These are phyloP conservation scores for Lasioglossum villosulum DNA, from an alignment of 2,888 invertebrate species.

Conservation along the genomic window DNA sequence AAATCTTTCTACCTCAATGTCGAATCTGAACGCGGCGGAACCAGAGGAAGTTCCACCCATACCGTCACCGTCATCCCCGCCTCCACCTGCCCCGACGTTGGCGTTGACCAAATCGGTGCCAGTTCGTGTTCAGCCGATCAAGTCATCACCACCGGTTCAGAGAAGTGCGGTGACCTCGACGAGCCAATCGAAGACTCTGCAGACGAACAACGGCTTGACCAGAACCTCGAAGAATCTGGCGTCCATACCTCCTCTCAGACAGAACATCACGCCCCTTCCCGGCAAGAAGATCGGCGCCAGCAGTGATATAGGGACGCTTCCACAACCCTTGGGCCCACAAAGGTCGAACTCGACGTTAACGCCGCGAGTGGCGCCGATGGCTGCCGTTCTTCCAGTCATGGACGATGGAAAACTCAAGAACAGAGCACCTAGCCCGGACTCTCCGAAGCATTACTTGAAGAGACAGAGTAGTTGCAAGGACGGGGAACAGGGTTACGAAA, in stretches of 20 bases:
- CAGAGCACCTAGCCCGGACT: slow-evolving; percentile 82
- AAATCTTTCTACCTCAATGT: slow-evolving; percentile 82
- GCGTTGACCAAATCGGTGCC: slow-evolving; percentile 80
- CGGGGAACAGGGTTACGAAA: slow-evolving; percentile 81
- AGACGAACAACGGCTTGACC: slow-evolving; percentile 75
- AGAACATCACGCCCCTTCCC: slow-evolving; percentile 80
- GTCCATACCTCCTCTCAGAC: slow-evolving; percentile 81
- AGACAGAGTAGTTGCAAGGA: slow-evolving; percentile 81
- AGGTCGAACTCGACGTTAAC: slow-evolving; percentile 82
- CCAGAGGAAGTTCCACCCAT: slow-evolving; percentile 76
- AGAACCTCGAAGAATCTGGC: slow-evolving; percentile 80
- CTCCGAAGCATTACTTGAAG: slow-evolving; percentile 80
- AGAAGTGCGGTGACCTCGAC: slow-evolving; percentile 80
- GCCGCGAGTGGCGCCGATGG: slow-evolving; percentile 82
- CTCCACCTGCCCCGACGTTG: slow-evolving; percentile 73
- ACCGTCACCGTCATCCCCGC: slow-evolving; percentile 70
- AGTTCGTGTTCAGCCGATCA: slow-evolving; percentile 81
- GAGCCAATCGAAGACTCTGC: slow-evolving; percentile 81
- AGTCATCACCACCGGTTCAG: slow-evolving; percentile 81
- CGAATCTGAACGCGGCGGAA: slow-evolving; percentile 75
- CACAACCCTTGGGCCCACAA: slow-evolving; percentile 81
- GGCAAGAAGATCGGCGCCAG: slow-evolving; percentile 74
- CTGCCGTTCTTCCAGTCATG: slow-evolving; percentile 82
- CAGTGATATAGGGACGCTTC: slow-evolving; percentile 62
- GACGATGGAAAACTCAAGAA: slow-evolving; percentile 81